These are phyloP conservation scores for Neelides sp. DNA, from an alignment of 1,140 invertebrate species.

Conservation along the genomic window DNA sequence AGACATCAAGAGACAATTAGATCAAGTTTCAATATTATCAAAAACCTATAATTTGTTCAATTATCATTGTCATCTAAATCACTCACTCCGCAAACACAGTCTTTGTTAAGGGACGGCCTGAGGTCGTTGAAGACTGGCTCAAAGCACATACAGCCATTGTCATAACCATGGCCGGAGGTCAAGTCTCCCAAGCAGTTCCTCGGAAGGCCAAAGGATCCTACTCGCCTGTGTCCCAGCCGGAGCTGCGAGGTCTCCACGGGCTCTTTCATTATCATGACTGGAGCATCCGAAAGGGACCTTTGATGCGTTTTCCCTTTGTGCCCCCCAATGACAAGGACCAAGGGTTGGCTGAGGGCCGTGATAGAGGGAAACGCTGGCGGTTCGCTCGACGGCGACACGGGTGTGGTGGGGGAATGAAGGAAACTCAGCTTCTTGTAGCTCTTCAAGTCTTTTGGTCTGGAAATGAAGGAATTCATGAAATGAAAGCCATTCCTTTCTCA, in stretches of 20 bases:
- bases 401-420: constrained; percentile 16
- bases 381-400: not conserved
- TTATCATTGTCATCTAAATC: not conserved
- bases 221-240: constrained; percentile 20
- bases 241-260: not conserved
- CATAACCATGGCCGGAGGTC: constrained; percentile 83
- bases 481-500: not conserved
- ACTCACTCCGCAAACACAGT: constrained; percentile 61
- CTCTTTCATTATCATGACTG: constrained; percentile 52
- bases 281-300: constrained; percentile 82
- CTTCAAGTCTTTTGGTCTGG: constrained; percentile 26
- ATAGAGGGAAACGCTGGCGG: constrained; percentile 1
- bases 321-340: constrained; percentile 34
- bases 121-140: constrained; percentile 61
- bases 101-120: constrained; percentile 52
- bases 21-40: not conserved
- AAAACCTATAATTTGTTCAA: not conserved
- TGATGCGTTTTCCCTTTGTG: constrained; percentile 56
- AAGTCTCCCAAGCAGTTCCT: constrained; percentile 68
- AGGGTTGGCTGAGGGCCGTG: constrained; percentile 5
- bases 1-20: not conserved
- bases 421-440: constrained; percentile 15
- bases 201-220: constrained; percentile 29
- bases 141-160: constrained; percentile 86
- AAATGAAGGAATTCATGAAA: constrained; percentile 9